Base-by-base conservation (phyloP, 2,888 invertebrate genomes). In the Antheraea assamensis region DNA sequence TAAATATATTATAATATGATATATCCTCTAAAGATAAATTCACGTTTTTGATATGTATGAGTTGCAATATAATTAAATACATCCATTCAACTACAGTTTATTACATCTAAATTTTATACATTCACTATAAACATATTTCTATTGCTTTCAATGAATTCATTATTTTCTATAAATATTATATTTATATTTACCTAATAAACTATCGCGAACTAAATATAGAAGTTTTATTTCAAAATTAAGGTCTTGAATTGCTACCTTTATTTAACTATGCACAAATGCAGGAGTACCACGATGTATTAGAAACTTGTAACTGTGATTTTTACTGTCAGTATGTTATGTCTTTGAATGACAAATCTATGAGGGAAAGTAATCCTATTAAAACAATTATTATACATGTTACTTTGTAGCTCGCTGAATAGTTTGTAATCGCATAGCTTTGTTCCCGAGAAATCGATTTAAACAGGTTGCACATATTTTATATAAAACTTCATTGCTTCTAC, bases 11-110 rank as follows among this genome's bases (percentile, higher is more conserved):
- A 88, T 85, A 83, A 85, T 80, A 79, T 64, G 4, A 17, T 30
- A 58, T 58, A 24, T 30, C 21, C 27, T 30, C 30, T 64, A 64
- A 64, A 27, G 86, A 85, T 82, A 85, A 81, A 87, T 87, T 89
- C 89, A 90, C 90, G 88, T 85, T 73, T 70, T 85, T 92, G 93
- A 93, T 93, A 93, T 94, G 93, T 92, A 90, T 89, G 84, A 84
- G 91, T 93, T 90, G 81, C 89, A 80, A 82, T 86, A 80, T 74
- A 78, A 87, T 85, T 87, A 87, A 83, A 78, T 78, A 84, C 83
- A 82, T 87, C 85, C 86, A 82, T 82, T 83, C 81, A 35, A n/a
- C 68, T 31, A 68, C 35, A 35, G 21, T n/a, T 35, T 35, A 30
- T 64, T 64, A 30, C 3, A 68, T 35, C n/a, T 68, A 68, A 35